These are phyloP conservation scores for Homarus americanus DNA, from an alignment of 1,140 invertebrate genomes.

Conservation along the genomic window DNA sequence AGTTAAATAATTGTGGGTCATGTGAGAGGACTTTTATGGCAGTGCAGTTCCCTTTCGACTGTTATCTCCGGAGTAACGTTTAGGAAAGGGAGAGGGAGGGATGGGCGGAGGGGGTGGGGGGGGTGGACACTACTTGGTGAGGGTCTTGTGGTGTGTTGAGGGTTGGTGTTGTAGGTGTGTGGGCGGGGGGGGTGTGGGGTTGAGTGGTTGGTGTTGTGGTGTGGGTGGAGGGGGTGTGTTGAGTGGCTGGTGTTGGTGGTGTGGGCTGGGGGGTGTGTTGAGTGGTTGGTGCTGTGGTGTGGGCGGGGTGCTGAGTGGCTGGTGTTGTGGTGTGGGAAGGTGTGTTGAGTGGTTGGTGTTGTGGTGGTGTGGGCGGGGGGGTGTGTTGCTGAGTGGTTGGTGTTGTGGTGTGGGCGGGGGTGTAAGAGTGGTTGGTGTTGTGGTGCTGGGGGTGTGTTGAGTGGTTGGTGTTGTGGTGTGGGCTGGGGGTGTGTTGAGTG, in stretches of 20 bases:
- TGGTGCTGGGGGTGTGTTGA: background rate
- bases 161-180: no score
- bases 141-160: no score
- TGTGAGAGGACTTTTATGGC: constrained; percentile 32
- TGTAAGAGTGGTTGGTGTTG: background rate
- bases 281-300: background rate
- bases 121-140: no score
- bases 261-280: background rate
- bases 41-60: constrained; percentile 17
- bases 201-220: background rate
- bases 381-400: background rate
- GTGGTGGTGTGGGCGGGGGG: background rate
- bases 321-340: background rate
- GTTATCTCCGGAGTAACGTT: constrained; percentile 12
- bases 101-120: no score
- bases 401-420: no score
- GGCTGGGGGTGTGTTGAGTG: no score
- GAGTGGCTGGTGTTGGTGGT: background rate
- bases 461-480: no score
- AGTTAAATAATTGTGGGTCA: constrained; percentile 32
- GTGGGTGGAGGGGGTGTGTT: background rate
- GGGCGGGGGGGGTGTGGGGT: background rate
- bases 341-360: background rate
- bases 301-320: background rate
- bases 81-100: no score